Base-by-base conservation (phyloP, 2,888 invertebrate species). In the Mechanitis messenoides region DNA sequence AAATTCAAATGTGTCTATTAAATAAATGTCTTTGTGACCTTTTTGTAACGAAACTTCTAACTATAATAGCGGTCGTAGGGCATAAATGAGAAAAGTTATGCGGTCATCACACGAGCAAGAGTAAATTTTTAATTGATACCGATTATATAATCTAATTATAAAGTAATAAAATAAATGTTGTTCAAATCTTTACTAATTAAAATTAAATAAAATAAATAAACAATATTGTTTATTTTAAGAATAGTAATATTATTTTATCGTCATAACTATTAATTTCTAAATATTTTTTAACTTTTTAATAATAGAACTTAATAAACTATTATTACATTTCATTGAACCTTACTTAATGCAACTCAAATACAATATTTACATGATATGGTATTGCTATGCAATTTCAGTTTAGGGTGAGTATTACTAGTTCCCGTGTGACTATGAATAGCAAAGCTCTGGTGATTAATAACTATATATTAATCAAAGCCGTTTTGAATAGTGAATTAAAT, bases 351-450 rank as follows among this genome's bases (percentile, higher is more conserved):
- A 31, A 50, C 50, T 11, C 3, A 50, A 50, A 50, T 50, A 50
- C 11, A 50, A 50, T 31, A 31, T 50, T 50, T 50, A 50, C 50
- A 50, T 50, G 50, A 50, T n/a, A 35, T 6, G 20, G 38, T 76
- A 80, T 75, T 75, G 78, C 76, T 60, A 62, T 59, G 58, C 47
- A 38, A 64, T 64, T 60, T 59, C 81, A 81, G 81, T 86, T 80
- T 83, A 64, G 63, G 76, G 71, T 81, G 74, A 78, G 62, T 62
- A 58, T 56, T 64, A 62, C 56, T 64, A 66, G 58, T 66, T 62
- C 66, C 64, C 64, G 28, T 33, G 45, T 60, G 66, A 53, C 54
- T 54, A 61, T 82, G 84, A 84, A 87, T 84, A 85, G 84, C 84
- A 81, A 78, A 76, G 80, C 74, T 76, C 73, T 46, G 58, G 60